Percentiles rank a stretch among this genome's conserved stretches.
These are phyloP conservation scores for Drosophila lutescens DNA, from an alignment of 2,888 invertebrate genomes.

Conservation along the genomic window DNA sequence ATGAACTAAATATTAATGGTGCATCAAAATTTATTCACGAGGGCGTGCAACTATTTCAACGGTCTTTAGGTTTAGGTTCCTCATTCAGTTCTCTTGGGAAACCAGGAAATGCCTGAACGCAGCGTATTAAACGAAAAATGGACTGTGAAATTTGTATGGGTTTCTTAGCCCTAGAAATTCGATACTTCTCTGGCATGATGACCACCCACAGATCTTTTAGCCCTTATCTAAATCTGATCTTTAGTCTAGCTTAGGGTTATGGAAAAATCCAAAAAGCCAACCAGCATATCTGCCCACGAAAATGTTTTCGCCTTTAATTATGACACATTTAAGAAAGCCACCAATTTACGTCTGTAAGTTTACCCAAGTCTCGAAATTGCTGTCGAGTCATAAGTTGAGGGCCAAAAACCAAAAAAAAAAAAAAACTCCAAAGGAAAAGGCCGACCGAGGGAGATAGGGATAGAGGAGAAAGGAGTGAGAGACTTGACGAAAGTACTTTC, in stretches of 20 bases:
- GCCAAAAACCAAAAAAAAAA: conserved; percentile 9
- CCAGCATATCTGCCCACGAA: conserved; percentile 39
- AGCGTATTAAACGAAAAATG: conserved; percentile 7
- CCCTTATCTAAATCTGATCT: conserved; percentile 23
- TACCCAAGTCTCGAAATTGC: conserved; percentile 49
- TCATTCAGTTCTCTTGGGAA: conserved; percentile 3
- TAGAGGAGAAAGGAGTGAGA: conserved; percentile 28
- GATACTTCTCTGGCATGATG: conserved; percentile 11
- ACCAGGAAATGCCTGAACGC: conserved; percentile 1
- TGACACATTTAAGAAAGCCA: conserved; percentile 64
- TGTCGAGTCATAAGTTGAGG: conserved; percentile 57
- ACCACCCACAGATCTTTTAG: conserved; percentile 16
- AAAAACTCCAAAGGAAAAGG: conserved; percentile 48
- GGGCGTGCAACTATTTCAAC: conserved; percentile 39
- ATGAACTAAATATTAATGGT: conserved; percentile 23
- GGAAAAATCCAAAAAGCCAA: conserved; percentile 8
- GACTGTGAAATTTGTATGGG: conserved; percentile 19
- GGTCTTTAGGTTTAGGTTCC: conserved; percentile 11
- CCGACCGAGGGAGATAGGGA: conserved; percentile 29
- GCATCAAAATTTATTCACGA: conserved; percentile 22
- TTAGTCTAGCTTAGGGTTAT: conserved; percentile 12
- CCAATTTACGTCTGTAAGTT: conserved; percentile 53
- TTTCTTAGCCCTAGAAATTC: conserved; percentile 15
- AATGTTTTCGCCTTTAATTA: conserved; percentile 54
- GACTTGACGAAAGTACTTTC: conserved; percentile 73